Evolutionary conservation across 2,888 invertebrate species (phyloP).

Genomic region (Pilophorus perplexus): DNA sequence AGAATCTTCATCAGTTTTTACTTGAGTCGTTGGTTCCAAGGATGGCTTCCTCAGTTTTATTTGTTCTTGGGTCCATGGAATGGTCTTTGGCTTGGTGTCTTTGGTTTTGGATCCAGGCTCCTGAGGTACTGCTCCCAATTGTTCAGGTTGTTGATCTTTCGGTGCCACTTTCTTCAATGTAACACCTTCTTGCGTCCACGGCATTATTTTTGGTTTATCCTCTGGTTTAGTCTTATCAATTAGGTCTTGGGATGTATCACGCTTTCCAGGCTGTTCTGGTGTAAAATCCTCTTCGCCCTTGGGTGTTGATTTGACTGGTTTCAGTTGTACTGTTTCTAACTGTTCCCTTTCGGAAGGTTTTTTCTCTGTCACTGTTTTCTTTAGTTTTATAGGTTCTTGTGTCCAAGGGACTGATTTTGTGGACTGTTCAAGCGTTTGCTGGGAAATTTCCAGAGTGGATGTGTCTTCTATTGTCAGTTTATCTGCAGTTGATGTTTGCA

Average conservation of each 20-base stretch:
- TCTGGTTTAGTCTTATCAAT: background rate
- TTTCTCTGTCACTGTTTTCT: conserved; percentile 49
- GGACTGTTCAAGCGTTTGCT: conserved; percentile 36
- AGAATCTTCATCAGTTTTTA: background rate
- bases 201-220: conserved; percentile 44
- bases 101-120: background rate
- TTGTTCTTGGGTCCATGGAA: conserved; percentile 53
- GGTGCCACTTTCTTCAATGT: conserved; percentile 49
- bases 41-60: conserved; percentile 46
- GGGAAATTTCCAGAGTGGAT: background rate
- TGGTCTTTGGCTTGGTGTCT: conserved; percentile 35
- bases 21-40: background rate
- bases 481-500: background rate
- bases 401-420: conserved; percentile 51
- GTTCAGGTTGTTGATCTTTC: conserved; percentile 49
- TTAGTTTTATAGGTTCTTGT: conserved; percentile 52
- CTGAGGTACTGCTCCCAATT: conserved; percentile 44
- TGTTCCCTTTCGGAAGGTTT: conserved; percentile 27
- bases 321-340: conserved; percentile 48
- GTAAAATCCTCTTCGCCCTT: conserved; percentile 49
- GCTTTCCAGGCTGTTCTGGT: conserved; percentile 29
- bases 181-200: conserved; percentile 53
- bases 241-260: background rate
- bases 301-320: conserved; percentile 43
- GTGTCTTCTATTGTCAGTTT: background rate